Conservation (phyloP, 2,888 invertebrate species). For the Caenorhabditis zanzibari region DNA sequence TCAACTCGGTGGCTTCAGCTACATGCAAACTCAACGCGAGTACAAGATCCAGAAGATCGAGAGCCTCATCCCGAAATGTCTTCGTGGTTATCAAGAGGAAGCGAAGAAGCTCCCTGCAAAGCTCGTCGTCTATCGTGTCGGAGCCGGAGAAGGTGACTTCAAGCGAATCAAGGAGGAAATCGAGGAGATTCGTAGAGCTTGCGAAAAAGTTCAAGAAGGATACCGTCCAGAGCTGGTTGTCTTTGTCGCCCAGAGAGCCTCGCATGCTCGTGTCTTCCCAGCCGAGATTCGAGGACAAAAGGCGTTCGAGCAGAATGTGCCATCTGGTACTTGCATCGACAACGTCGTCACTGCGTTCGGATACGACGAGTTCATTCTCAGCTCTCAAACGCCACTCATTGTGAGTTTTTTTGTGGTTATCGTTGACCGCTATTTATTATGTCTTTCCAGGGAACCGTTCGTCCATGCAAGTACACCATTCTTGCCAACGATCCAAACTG, state of each 20-base stretch:
- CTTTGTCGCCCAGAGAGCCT: constrained; percentile 42
- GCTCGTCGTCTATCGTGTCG: constrained; percentile 64
- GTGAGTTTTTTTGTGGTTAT: constrained; percentile 47
- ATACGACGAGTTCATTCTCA: constrained; percentile 68
- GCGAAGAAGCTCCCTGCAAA: constrained; percentile 36
- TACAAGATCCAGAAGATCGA: constrained; percentile 40
- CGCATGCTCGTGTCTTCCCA: constrained; percentile 49
- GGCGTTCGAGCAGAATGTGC: constrained; percentile 62
- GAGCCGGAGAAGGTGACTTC: constrained; percentile 62
- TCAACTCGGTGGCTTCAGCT: constrained; percentile 58
- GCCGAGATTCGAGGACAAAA: constrained; percentile 7
- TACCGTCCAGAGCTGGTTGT: constrained; percentile 52
- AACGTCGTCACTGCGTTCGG: constrained; percentile 44
- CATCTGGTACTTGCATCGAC: constrained; percentile 66
- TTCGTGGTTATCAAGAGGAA: constrained; percentile 22
- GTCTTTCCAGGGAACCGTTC: constrained; percentile 67
- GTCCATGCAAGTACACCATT: constrained; percentile 62
- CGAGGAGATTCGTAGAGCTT: constrained; percentile 29
- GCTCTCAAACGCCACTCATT: constrained; percentile 65
- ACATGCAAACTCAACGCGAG: constrained; percentile 44
- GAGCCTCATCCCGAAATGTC: constrained; percentile 17
- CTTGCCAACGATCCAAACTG: constrained; percentile 63
- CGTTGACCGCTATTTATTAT: background rate
- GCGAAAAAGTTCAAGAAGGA: constrained; percentile 24
- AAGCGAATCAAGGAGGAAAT: constrained; percentile 43